Base-by-base conservation (phyloP, 2,113 vertebrate genomes). In the Meles meles region DNA sequence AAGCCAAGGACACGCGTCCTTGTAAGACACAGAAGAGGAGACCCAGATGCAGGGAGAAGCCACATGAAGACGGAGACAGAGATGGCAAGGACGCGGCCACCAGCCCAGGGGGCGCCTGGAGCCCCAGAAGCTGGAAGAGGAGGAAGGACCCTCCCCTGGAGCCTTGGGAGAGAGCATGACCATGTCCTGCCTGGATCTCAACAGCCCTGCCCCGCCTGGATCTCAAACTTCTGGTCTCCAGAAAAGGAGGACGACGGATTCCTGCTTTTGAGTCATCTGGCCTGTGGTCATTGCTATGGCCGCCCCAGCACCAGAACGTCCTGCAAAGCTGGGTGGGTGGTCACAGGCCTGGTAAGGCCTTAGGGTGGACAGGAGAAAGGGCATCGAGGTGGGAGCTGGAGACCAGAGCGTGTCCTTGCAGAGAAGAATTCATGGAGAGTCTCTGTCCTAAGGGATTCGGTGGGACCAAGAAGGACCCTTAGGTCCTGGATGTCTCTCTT, bases 151-250 rank as follows among this genome's bases (percentile, higher is more conserved):
- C 1, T 25, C 2, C 6, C 52, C 37, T 5, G 7, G 10, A 6
- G 61, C 31, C 61, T 67, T 20, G 0, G 34, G 34, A 71, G 34
- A 14, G 23, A 52, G 14, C 8, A 0, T 0, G 4, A 2, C 4
- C 82, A 10, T 31, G 10, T 1, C 59, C 27, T 3, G 1, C 11
- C 52, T 39, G 37, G 9, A 44, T 2, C 29, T 61, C 39, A 17
- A 39, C 0, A 2, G 7, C 1, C 57, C 7, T 23, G 57, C 17
- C 5, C 0, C 1, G 20, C 23, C 52, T 17, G 52, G 52, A 52
- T 52, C 52, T 52, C 52, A 6, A 17, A 55, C 17, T 18, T 55
- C 17, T 39, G 47, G 23, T 4, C n/a, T 31, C 34, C 47, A 39
- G 47, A 76, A n/a, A 3, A 1, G 34, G 23, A 10, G 9, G 29